Conservation (phyloP, 2,888 invertebrate species). For the Synergus umbraculus region DNA sequence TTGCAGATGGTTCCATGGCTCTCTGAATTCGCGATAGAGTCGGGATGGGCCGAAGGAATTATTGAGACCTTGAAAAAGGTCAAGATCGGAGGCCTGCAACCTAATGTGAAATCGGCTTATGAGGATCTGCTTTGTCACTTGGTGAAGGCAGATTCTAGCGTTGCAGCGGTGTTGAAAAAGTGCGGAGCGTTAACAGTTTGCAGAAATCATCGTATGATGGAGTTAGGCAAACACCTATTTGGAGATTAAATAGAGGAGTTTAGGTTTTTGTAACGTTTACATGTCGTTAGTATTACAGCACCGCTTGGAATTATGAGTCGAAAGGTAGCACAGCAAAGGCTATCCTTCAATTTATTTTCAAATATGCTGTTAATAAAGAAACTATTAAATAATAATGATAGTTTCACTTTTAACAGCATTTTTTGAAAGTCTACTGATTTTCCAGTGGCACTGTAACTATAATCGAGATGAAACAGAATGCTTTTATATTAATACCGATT, state of each 20-base stretch:
- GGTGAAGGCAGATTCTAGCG: conserved; percentile 88
- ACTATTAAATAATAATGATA: conserved; percentile 44
- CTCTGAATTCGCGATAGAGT: conserved; percentile 93
- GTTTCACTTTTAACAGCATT: conserved; percentile 21
- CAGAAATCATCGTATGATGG: conserved; percentile 92
- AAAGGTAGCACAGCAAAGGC: too few relatives aligned
- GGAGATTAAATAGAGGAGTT: conserved; percentile 82
- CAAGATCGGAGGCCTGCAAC: conserved; percentile 88
- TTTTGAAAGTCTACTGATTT: background rate
- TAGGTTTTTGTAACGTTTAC: background rate
- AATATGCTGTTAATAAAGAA: conserved; percentile 33
- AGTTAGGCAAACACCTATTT: conserved; percentile 91
- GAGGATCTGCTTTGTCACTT: conserved; percentile 93
- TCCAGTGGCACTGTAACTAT: background rate
- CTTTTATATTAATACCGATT: background rate
- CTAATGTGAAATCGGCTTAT: conserved; percentile 92
- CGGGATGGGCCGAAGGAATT: conserved; percentile 96
- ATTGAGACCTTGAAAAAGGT: conserved; percentile 89
- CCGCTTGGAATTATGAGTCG: background rate
- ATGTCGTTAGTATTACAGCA: background rate
- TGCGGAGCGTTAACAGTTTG: conserved; percentile 90
- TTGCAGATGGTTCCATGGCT: conserved; percentile 91
- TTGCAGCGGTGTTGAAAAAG: conserved; percentile 87
- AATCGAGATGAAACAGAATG: background rate
- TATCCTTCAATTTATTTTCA: background rate